A percentile compares a stretch with the other conserved stretches of the same genome.
phyloP scores from a whole-genome alignment of 2,888 invertebrate genomes.

The Scelioninae gen. 2 region DNA sequence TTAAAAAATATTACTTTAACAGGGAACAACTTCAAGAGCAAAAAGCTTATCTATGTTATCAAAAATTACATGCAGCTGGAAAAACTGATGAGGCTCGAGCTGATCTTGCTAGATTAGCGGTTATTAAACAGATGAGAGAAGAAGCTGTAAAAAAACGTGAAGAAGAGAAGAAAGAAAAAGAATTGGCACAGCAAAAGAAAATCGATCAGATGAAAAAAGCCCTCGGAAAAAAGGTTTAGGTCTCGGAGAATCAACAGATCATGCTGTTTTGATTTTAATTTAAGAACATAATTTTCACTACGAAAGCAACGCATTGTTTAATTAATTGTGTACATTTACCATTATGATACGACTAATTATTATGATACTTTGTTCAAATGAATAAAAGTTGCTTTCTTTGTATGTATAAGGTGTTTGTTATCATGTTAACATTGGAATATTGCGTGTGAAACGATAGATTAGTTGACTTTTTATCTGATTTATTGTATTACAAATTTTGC shows the following conservation, averaged over 20 bases:
- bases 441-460: too few species aligned
- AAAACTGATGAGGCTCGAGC: conserved; percentile 97
- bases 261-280: too few species aligned
- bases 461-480: too few species aligned
- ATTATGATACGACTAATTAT: background rate
- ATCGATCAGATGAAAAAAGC: conserved; percentile 80
- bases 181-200: conserved; percentile 79
- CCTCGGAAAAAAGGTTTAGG: conserved; percentile 76
- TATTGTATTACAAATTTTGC: too few species aligned
- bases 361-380: conserved; percentile 38
- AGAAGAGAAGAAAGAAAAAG: conserved; percentile 85
- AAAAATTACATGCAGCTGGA: conserved; percentile 94
- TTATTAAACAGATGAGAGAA: conserved; percentile 95
- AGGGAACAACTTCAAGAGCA: conserved; percentile 96
- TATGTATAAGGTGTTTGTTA: too few species aligned
- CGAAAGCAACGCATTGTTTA: too few species aligned
- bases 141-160: conserved; percentile 96
- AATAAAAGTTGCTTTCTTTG: conserved; percentile 58
- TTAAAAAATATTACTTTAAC: too few species aligned
- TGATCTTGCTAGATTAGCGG: conserved; percentile 94
- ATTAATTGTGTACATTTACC: background rate
- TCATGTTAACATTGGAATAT: too few species aligned
- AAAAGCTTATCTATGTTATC: conserved; percentile 91
- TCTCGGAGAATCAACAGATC: too few species aligned
- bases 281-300: too few species aligned